Evolutionary conservation across 2,113 vertebrate genomes (phyloP), one percentile per base, ranked within the genome.

Genomic region (Prionailurus viverrinus): DNA sequence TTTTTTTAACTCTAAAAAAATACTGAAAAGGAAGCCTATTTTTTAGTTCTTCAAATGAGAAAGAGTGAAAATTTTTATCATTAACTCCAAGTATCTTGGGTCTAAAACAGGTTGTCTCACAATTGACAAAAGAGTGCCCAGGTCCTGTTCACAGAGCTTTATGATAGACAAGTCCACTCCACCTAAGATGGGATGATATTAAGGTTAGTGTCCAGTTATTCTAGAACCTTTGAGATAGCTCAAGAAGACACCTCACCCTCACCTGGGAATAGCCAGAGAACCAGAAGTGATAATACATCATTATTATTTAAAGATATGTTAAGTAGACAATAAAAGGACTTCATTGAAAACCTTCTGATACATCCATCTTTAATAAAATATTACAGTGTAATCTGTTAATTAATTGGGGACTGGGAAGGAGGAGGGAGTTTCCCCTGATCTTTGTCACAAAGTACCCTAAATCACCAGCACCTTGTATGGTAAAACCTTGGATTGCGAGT

Each of bases 21-120:
- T 48, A 82, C 36, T 19, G 84, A 85, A 91, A 3, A 78, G 13
- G 25, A 88, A 94, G n/a, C 27, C 13, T 14, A 88, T 5, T 29
- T 91, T 33, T 80, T 27, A 74, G 4, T 94, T 94, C 76, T 94
- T n/a, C 63, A 84, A 85, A 15, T 41, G 39, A 95, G 15, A 76
- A 86, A 74, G 63, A 93, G 15, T 65, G 79, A 31, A 68, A 80
- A 71, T 15, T 83, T 65, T 55, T 51, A 89, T 79, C 14, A 58
- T 58, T 48, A 65, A 21, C 25, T 79, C 81, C 19, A 92, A 66
- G 33, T 23, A 58, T 63, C 18, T 53, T 19, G 39, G 18, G 19
- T 78, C 29, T 68, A 65, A 81, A 68, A 95, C 14, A 25, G 12
- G 0, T 89, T 82, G 68, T 76, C 4, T 83, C 80, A 63, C 16